Conservation (phyloP, 1,140 invertebrate species). For the Sitodiplosis mosellana region DNA sequence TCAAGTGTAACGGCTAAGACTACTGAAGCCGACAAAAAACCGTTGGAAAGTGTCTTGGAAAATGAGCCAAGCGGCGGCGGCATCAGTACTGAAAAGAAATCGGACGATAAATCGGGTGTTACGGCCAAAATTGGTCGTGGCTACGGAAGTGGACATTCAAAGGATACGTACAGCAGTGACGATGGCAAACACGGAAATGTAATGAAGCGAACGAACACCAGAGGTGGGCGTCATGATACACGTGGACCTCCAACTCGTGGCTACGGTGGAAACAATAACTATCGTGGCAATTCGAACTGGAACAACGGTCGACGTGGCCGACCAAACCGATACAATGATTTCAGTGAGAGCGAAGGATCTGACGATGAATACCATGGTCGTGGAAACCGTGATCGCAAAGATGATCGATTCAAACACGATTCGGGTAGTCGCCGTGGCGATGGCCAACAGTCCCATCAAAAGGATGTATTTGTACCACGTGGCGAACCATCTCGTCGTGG, state of each 20-base stretch:
- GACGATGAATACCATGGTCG: slow-evolving; percentile 17
- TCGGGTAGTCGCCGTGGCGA: slow-evolving; percentile 2
- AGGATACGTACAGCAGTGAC: slow-evolving; percentile 1
- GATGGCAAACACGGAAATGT: not conserved
- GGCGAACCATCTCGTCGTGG: slow-evolving; percentile 66
- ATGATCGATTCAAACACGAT: slow-evolving; percentile 1
- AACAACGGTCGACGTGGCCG: slow-evolving; percentile 12
- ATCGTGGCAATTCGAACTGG: slow-evolving; percentile 6
- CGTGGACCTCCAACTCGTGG: slow-evolving; percentile 21
- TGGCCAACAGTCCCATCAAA: slow-evolving; percentile 10
- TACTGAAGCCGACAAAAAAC: not conserved
- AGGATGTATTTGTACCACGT: slow-evolving; percentile 44
- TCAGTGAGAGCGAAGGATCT: slow-evolving; percentile 12
- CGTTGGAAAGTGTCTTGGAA: not conserved
- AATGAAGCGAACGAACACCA: not conserved
- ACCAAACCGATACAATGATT: slow-evolving; percentile 9
- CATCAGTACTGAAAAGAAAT: slow-evolving; percentile 4
- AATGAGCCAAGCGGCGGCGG: not conserved
- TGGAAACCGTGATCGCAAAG: slow-evolving; percentile 12
- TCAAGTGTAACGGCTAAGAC: not conserved
- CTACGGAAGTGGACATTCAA: slow-evolving; percentile 6
- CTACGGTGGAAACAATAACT: slow-evolving; percentile 19
- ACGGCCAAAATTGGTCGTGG: not conserved
- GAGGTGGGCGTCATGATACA: slow-evolving; percentile 12
- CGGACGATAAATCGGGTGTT: slow-evolving; percentile 4